Base-by-base conservation (phyloP, 2,113 vertebrate genomes). In the Datnioides undecimradiatus region DNA sequence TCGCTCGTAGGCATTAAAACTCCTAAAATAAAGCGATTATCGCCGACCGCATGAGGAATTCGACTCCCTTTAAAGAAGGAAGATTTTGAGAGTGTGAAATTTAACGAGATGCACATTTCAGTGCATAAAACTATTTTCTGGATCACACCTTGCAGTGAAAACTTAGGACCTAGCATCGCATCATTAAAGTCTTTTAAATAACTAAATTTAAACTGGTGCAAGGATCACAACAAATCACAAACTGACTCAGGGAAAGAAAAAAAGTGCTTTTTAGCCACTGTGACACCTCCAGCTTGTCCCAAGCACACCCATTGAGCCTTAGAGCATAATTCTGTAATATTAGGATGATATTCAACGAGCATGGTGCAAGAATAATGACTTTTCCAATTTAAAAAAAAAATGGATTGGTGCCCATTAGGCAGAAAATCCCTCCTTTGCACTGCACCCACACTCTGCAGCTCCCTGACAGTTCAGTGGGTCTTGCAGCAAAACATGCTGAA, bases 1-100 rank as follows among this genome's bases (percentile, higher is more conserved):
- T 71, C n/a, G 12, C 71, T 73, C 54, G 62, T 55, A 25, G 38
- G 66, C 21, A 23, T 34, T 64, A 23, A 54, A 71, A 48, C 5
- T 12, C 16, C 19, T 86, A 23, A 82, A 85, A 83, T 52, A 38
- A 72, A 77, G 54, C 54, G 6, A 62, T 58, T 58, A 6, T 43
- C 46, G 48, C 51, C 41, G 29, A 51, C 45, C 48, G 60, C 19
- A 40, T 33, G 33, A 71, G 33, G 23, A 55, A 48, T 76, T 31
- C 34, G 1, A 60, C 17, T 27, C 79, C 48, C 40, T 68, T 64
- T 7, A 23, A 54, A 54, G 48, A 41, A n/a, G n/a, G 19, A n/a
- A 34, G 38, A 29, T 63, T 67, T 55, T n/a, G 46, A 40, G 48
- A 51, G 59, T 58, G 63, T 66, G 34, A 52, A 25, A 55, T 52